Evolutionary conservation across 2,888 invertebrate species (phyloP).

Genomic region (Synergus umbraculus): DNA sequence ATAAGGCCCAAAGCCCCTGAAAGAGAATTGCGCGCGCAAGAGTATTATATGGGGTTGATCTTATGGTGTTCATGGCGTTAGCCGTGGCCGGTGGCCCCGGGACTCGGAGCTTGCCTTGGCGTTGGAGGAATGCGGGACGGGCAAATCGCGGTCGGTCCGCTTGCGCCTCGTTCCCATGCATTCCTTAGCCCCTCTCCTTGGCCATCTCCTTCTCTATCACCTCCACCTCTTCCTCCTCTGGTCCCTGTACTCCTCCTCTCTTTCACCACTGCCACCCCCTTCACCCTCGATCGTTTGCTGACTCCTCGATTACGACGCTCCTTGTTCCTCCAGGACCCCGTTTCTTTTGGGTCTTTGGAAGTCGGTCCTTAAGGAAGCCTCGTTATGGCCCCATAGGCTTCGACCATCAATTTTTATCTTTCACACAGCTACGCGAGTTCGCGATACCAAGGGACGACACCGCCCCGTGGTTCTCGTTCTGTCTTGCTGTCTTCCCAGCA

Average conservation of each 20-base stretch:
- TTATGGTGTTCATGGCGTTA: conserved; percentile 71
- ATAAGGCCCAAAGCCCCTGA: conserved; percentile 14
- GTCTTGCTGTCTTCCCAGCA: not conserved
- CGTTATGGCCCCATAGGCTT: conserved; percentile 51
- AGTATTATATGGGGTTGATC: conserved; percentile 61
- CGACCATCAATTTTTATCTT: conserved; percentile 54
- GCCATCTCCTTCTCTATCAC: conserved; percentile 43
- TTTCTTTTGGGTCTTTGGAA: conserved; percentile 59
- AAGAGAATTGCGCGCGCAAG: conserved; percentile 16
- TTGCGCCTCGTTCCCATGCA: conserved; percentile 74
- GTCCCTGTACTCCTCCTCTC: conserved; percentile 47
- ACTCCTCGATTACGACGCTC: conserved; percentile 51
- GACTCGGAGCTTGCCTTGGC: conserved; percentile 68
- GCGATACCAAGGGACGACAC: conserved; percentile 43
- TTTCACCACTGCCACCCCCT: conserved; percentile 47
- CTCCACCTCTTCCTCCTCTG: conserved; percentile 42
- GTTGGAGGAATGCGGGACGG: conserved; percentile 76
- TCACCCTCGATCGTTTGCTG: conserved; percentile 53
- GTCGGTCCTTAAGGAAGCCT: conserved; percentile 51
- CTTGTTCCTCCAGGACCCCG: conserved; percentile 58
- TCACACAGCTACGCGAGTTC: conserved; percentile 42
- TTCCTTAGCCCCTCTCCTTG: conserved; percentile 61
- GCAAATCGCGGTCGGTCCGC: conserved; percentile 77
- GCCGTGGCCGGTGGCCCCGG: conserved; percentile 74
- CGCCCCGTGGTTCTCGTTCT: conserved; percentile 45